Evolutionary conservation across 2,888 invertebrate genomes (phyloP), one percentile per base, ranked within the genome.

Genomic region (Morpho achilles): DNA sequence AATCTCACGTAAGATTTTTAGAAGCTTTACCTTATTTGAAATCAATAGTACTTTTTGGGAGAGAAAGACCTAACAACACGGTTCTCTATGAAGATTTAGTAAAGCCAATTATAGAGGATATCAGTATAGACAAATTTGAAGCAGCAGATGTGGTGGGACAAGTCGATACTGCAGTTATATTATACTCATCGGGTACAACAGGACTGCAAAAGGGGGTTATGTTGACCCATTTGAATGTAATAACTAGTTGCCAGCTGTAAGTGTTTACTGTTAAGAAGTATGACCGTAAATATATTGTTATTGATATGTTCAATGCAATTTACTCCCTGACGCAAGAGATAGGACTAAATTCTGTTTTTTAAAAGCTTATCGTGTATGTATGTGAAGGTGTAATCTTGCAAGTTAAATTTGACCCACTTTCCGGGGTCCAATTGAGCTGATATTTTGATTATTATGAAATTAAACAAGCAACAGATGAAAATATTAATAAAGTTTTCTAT

Each of bases 11-110:
- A 2, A 70, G 72, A 48, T 70, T 69, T 0, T 48, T 84, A 0
- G 67, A 69, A 60, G 59, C 69, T 0, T 39, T 76, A 0, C 62
- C 67, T 7, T 73, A 62, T 47, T 1, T 86, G 0, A 67, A 80
- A 51, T 74, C 74, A 45, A 66, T 80, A 0, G 75, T 87, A 0
- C 2, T 83, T 3, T 81, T 79, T 42, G 84, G 79, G 2, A 65
- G 71, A 0, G 73, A 78, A 7, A 71, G 23, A 41, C 44, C 56
- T 0, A 50, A 65, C 4, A 66, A 66, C 8, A 71, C 69, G 1
- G 0, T 79, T 0, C 60, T 67, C 3, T 86, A 71, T 47, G 71
- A 77, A 7, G 75, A 81, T 32, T 53, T 86, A 56, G 70, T 70
- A 7, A 60, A 54, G 16, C 22, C 66, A 62, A 60, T 60, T 58